Conservation (phyloP, 2,113 vertebrate genomes). For the Macquaria ambigua region DNA sequence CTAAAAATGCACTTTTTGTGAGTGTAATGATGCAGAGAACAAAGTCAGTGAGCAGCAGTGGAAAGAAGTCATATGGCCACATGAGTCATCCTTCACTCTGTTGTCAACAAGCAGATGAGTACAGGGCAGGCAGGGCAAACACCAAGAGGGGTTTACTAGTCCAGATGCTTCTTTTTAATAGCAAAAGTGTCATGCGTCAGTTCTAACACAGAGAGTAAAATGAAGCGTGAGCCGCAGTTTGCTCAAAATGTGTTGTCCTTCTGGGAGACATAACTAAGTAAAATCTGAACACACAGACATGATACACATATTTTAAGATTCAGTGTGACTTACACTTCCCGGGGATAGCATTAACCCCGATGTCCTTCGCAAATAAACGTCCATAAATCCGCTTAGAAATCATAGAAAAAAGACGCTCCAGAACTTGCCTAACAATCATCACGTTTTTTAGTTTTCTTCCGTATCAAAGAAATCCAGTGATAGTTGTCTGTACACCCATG, state of each 20-base stretch:
- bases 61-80: constrained; percentile 39
- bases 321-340: not conserved
- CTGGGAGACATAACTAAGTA: not conserved
- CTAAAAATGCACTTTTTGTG: constrained; percentile 63
- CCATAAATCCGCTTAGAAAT: not conserved
- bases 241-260: not conserved
- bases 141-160: constrained; percentile 4
- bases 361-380: accelerated
- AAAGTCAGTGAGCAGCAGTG: constrained; percentile 41
- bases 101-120: constrained; percentile 39
- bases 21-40: constrained; percentile 35
- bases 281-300: not conserved
- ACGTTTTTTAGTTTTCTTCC: not conserved
- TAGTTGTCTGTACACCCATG: too few species aligned
- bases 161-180: constrained; percentile 31
- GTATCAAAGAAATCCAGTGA: not conserved
- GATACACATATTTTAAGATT: not conserved
- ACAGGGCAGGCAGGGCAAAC: not conserved
- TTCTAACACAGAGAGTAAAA: not conserved
- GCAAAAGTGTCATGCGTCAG: not conserved
- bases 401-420: not conserved
- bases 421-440: not conserved
- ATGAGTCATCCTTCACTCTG: constrained; percentile 50
- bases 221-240: not conserved
- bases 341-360: not conserved